A percentile compares a stretch with the other conserved stretches of the same genome.
Evolutionary conservation across 2,888 invertebrate genomes (phyloP).

Genomic region (Parnassius glacialis): DNA sequence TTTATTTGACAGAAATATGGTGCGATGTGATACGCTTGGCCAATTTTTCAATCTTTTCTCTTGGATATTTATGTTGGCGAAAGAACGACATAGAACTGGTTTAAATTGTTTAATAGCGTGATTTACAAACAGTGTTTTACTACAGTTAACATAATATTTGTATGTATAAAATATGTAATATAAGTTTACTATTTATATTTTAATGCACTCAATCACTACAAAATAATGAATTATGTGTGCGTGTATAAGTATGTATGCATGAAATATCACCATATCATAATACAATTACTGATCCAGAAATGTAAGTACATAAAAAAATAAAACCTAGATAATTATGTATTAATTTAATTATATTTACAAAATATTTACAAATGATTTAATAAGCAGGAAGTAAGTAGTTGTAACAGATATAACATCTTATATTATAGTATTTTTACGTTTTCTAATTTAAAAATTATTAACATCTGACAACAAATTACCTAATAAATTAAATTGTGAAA

Average conservation of each 20-base stretch:
- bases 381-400: conserved; percentile 23
- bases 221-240: conserved; percentile 4
- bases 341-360: conserved; percentile 23
- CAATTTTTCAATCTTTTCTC: too few relatives aligned
- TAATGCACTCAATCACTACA: background rate
- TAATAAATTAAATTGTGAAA: background rate
- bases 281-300: conserved; percentile 4
- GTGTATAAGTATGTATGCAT: conserved; percentile 3
- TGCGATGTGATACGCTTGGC: too few relatives aligned
- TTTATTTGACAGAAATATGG: too few relatives aligned
- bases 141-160: conserved; percentile 10
- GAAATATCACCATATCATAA: conserved; percentile 8
- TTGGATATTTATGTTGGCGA: too few relatives aligned
- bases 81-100: background rate
- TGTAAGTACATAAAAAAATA: conserved; percentile 10
- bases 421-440: conserved; percentile 12
- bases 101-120: conserved; percentile 21
- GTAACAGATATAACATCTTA: background rate
- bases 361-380: conserved; percentile 21
- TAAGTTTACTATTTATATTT: background rate
- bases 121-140: conserved; percentile 14
- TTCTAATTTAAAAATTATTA: conserved; percentile 6
- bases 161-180: background rate
- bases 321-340: conserved; percentile 5
- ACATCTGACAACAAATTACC: background rate